These are phyloP conservation scores for Osmerus eperlanus DNA, from an alignment of 2,113 vertebrate genomes.

Conservation along the genomic window DNA sequence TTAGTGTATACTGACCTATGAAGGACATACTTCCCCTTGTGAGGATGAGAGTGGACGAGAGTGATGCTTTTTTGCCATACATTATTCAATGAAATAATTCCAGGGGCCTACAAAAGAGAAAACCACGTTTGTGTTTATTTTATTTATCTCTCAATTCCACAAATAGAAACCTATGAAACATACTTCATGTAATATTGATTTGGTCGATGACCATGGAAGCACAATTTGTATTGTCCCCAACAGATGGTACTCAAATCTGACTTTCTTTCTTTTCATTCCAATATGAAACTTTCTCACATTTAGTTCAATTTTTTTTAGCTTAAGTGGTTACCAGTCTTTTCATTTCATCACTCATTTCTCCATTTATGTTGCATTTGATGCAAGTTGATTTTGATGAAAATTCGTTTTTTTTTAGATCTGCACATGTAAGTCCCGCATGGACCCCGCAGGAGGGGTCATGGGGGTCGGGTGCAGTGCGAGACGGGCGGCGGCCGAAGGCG, in stretches of 20 bases:
- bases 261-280: no score
- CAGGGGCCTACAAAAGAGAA: constrained; percentile 47
- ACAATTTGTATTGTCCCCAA: constrained; percentile 13
- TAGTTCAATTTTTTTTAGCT: not conserved
- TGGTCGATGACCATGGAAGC: constrained; percentile 6
- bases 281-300: constrained; percentile 1
- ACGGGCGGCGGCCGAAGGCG: no score
- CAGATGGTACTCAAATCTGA: constrained; percentile 3
- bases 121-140: constrained; percentile 53
- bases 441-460: no score
- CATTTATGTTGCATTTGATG: constrained; percentile 7
- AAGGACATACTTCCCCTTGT: constrained; percentile 29
- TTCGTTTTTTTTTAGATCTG: no score
- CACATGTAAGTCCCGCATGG: no score
- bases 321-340: constrained; percentile 1
- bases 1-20: constrained; percentile 20
- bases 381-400: not conserved
- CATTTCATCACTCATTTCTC: not conserved
- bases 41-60: constrained; percentile 27
- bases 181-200: constrained; percentile 52
- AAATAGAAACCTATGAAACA: constrained; percentile 59
- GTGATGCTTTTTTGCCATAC: constrained; percentile 58
- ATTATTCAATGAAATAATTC: constrained; percentile 62
- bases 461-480: no score
- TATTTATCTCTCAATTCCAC: constrained; percentile 51